Base-by-base conservation (phyloP, 1,140 invertebrate genomes). In the Belonocnema kinseyi region DNA sequence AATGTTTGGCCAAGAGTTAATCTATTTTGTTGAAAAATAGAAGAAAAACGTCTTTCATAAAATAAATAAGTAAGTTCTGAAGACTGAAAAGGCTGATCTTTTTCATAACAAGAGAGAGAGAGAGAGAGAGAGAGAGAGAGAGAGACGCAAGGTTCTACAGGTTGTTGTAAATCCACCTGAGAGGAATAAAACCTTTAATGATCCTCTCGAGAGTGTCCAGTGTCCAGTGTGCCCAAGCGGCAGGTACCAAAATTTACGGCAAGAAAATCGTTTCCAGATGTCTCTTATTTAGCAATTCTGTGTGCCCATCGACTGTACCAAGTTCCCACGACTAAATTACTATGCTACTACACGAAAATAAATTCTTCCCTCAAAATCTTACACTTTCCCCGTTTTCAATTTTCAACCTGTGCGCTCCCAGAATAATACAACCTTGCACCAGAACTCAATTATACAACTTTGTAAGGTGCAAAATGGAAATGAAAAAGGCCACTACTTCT, bases 181-280 rank as follows among this genome's bases (percentile, higher is more conserved):
- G 61, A 33, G 61, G 16, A 66, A 66, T 66, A 66, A 40, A 66
- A 66, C 6, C 50, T 77, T 81, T 84, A 83, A 80, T 80, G 80
- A 85, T 74, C 56, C 16, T 73, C 54, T 72, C 51, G 61, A 81
- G 76, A 75, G 13, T 83, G 61, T 75, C 19, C 73, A 74, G 17
- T 73, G 71, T 75, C 26, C 26, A 33, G 26, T 33, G 3, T 5
- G 26, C 3, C 26, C 3, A 73, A 78, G 78, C 78, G 76, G 79
- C 83, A 86, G 81, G 74, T 84, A 85, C 51, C 70, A 72, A 83
- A 73, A 19, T 89, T 88, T 89, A 88, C 82, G 80, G 76, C 84
- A 82, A 71, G 86, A 84, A 88, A 89, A 89, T 87, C 77, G 83
- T 83, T 88, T 88, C 88, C 88, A 89, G 88, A 89, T 89, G 54